Evolutionary conservation across 2,888 invertebrate species (phyloP).

Genomic region (Chrysodeixis includens): DNA sequence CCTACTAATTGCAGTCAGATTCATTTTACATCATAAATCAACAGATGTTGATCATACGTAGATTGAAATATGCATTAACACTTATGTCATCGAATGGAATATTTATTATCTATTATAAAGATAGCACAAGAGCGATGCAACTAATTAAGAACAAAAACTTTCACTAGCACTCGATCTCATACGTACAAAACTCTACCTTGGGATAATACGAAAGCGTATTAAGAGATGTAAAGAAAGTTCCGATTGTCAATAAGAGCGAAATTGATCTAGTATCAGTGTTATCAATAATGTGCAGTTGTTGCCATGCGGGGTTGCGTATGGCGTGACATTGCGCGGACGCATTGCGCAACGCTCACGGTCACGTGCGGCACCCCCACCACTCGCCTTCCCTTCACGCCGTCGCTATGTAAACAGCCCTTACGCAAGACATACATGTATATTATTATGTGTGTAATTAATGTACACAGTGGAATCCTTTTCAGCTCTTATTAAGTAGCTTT

Average conservation of each 20-base stretch:
- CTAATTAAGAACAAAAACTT: background rate
- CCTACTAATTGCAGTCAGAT: too few relatives aligned
- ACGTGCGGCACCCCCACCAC: slow-evolving; percentile 63
- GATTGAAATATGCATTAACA: background rate
- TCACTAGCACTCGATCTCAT: background rate
- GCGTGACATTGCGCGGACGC: slow-evolving; percentile 74
- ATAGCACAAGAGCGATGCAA: background rate
- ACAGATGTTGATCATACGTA: background rate
- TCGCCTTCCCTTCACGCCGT: slow-evolving; percentile 17
- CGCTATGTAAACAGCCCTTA: slow-evolving; percentile 57
- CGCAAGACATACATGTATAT: slow-evolving; percentile 41
- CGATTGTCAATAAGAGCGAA: slow-evolving; percentile 14
- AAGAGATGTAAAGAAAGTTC: background rate
- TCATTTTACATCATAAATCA: background rate
- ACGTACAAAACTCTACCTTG: too few relatives aligned
- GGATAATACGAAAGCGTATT: background rate
- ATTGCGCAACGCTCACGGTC: slow-evolving; percentile 74
- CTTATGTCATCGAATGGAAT: background rate
- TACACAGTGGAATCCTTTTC: slow-evolving; percentile 17
- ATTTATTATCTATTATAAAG: background rate
- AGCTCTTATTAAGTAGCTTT: slow-evolving; percentile 12
- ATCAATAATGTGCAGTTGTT: slow-evolving; percentile 29
- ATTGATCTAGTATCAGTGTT: slow-evolving; percentile 23
- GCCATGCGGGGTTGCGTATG: slow-evolving; percentile 55
- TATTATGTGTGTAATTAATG: too few relatives aligned